phyloP scores from a whole-genome alignment of 2,113 vertebrate species.

The Corythornis madagascariensis region DNA sequence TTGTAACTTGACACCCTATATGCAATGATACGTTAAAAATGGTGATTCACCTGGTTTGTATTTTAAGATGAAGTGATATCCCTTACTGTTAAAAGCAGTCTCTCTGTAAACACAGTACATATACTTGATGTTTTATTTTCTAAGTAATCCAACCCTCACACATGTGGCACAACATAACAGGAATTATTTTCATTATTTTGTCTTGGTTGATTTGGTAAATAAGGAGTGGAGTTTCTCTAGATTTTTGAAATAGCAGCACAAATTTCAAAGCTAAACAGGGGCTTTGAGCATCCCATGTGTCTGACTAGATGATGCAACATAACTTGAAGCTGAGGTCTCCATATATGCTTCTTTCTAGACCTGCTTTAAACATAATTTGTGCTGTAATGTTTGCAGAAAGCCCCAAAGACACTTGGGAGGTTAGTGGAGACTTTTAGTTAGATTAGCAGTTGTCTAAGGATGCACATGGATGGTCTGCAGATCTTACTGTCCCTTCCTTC shows the following conservation, averaged over 20 bases:
- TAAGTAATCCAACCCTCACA: not conserved
- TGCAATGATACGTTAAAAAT: constrained; percentile 21
- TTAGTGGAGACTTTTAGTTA: not conserved
- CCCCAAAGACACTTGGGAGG: not conserved
- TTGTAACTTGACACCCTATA: not conserved
- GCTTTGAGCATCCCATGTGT: too few species aligned
- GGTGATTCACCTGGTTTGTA: not conserved
- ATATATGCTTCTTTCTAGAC: not conserved
- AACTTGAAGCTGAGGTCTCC: not conserved
- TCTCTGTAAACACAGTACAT: not conserved
- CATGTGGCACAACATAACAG: not conserved
- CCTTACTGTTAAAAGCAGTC: not conserved
- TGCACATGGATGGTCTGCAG: not conserved
- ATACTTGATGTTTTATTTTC: not conserved
- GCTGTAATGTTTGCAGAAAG: not conserved
- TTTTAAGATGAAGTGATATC: not conserved
- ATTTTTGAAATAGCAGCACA: not conserved
- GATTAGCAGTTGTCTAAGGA: not conserved
- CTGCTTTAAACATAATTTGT: not conserved
- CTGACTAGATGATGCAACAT: not conserved
- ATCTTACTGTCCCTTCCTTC: not conserved
- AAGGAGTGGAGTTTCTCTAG: not conserved
- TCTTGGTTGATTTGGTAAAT: not conserved
- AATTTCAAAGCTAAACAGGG: not conserved
- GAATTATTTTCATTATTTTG: not conserved